Conservation (phyloP, 2,888 invertebrate species). For the Trimorus sp. region DNA sequence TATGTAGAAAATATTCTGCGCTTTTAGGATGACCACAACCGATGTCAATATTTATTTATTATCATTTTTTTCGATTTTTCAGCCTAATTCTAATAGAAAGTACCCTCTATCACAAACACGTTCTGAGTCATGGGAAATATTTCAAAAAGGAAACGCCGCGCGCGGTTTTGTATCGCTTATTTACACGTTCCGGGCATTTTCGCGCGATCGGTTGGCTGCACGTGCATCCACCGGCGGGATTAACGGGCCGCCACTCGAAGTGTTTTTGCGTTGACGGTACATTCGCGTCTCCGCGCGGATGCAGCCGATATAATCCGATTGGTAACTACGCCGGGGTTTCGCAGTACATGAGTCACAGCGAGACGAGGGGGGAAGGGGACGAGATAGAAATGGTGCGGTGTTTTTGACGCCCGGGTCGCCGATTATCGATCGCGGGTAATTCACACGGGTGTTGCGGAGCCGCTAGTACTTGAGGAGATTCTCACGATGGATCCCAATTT, state of each 20-base stretch:
- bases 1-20: too few species aligned
- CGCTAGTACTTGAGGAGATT: slow-evolving; percentile 25
- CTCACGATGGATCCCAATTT: background rate
- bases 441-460: slow-evolving; percentile 9
- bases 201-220: slow-evolving; percentile 59
- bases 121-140: too few species aligned
- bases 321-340: slow-evolving; percentile 36
- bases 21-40: too few species aligned
- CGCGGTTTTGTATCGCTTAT: slow-evolving; percentile 62
- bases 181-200: slow-evolving; percentile 64
- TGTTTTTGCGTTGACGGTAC: slow-evolving; percentile 62
- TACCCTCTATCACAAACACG: too few species aligned
- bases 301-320: slow-evolving; percentile 64
- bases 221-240: slow-evolving; percentile 52
- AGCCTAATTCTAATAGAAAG: too few species aligned
- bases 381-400: slow-evolving; percentile 37
- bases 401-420: slow-evolving; percentile 36
- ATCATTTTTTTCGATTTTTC: too few species aligned
- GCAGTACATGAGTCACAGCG: slow-evolving; percentile 52
- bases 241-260: slow-evolving; percentile 50
- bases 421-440: slow-evolving; percentile 42
- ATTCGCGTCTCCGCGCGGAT: slow-evolving; percentile 52
- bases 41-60: too few species aligned
- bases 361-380: slow-evolving; percentile 20
- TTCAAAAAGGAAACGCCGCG: slow-evolving; percentile 49